These are phyloP conservation scores for Melanotaenia pygmaea DNA, from an alignment of 2,797 vertebrate species.

Conservation along the genomic window DNA sequence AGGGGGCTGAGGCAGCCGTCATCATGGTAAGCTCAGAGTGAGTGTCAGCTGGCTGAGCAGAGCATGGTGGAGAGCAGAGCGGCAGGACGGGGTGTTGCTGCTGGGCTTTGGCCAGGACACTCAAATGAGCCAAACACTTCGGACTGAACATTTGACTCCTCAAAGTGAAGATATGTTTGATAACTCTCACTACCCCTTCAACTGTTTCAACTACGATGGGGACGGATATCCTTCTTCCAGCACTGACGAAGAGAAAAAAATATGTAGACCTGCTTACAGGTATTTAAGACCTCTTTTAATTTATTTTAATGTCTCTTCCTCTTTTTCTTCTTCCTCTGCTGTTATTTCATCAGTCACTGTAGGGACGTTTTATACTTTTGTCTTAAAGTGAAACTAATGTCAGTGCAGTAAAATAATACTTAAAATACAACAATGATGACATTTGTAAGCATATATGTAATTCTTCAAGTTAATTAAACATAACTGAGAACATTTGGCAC, in stretches of 20 bases:
- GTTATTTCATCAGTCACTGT: neutral
- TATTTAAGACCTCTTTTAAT: constrained; percentile 58
- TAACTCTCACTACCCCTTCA: constrained; percentile 95
- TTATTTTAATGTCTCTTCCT: neutral
- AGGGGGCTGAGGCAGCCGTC: constrained; percentile 53
- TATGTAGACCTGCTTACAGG: constrained; percentile 96
- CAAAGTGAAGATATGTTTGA: constrained; percentile 89
- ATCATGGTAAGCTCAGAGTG: constrained; percentile 59
- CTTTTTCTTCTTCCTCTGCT: neutral
- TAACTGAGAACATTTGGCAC: neutral
- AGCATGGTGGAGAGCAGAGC: constrained; percentile 65
- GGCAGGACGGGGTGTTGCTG: constrained; percentile 62
- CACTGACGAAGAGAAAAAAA: constrained; percentile 91
- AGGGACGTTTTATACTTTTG: neutral
- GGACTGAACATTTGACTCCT: constrained; percentile 19
- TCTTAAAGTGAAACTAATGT: too few relatives aligned
- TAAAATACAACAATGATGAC: neutral
- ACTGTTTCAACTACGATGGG: constrained; percentile 97
- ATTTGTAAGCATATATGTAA: neutral
- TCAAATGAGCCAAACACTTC: constrained; percentile 30
- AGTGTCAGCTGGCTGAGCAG: constrained; percentile 60
- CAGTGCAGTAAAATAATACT: too few relatives aligned
- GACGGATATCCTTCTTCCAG: constrained; percentile 93
- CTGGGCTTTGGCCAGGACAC: constrained; percentile 47
- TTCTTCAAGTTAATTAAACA: neutral